Evolutionary conservation across 35 echinoderm and acorn worm species (phyloP), one percentile per base, ranked within the genome.

Genomic region (Lytechinus variegatus): DNA sequence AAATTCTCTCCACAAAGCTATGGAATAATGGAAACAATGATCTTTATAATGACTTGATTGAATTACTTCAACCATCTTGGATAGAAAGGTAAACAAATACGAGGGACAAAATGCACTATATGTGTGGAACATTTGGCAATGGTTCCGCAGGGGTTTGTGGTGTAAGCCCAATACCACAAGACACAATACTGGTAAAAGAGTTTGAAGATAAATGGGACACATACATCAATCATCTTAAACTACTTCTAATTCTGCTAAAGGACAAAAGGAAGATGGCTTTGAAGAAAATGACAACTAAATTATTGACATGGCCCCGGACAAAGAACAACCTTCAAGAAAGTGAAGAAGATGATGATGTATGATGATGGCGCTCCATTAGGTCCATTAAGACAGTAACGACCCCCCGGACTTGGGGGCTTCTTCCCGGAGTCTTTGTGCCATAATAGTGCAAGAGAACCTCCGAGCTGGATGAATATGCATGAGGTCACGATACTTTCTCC

Each of bases 291-390:
- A 79, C 66, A 79, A 79, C 16, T 79, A 24, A 79, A 79, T 79
- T 79, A 79, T 79, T 79, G 66, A 79, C 21, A 79, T 79, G 66
- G 66, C 66, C 14, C 16, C 7, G 66, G 66, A 79, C 66, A 79
- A 79, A 79, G 66, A 79, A 79, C 6, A 79, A 79, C 12, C 66
- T 79, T n/a, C 16, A 79, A 79, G 66, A 79, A 79, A 79, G 66
- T 79, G 66, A 79, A 79, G 66, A 79, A 79, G 66, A 29, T 54
- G 52, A 90, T 90, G 88, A 90, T 90, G 28, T 90, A 90, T 90
- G 88, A 54, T 90, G 52, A 90, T 90, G 88, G 52, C 52, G 88
- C 52, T 90, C 88, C 88, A 90, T 90, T 90, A 90, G 28, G 52
- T 33, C 28, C 88, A 44, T 52, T 54, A 90, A 54, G 52, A 52